These are phyloP conservation scores for Sarcophilus harrisii DNA, from an alignment of 2,797 vertebrate genomes.

Conservation along the genomic window DNA sequence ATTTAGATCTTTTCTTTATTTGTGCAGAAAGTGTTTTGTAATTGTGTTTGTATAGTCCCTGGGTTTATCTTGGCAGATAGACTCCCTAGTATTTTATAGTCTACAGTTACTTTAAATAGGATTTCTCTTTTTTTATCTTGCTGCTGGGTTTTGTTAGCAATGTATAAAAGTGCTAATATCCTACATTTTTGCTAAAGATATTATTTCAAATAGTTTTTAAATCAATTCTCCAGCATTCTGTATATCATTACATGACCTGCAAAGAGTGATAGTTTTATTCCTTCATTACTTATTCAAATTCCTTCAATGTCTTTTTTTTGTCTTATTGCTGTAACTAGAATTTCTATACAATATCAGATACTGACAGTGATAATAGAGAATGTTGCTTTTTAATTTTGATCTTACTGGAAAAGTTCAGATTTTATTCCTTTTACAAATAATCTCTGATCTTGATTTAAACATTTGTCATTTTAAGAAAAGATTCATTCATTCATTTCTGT, in stretches of 20 bases:
- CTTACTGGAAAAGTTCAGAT: background rate
- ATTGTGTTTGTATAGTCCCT: background rate
- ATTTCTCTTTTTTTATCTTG: background rate
- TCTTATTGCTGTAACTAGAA: background rate
- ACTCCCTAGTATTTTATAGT: background rate
- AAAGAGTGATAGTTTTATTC: background rate
- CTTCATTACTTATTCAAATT: background rate
- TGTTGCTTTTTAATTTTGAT: background rate
- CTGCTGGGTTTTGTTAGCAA: background rate
- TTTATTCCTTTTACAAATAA: background rate
- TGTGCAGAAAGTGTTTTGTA: background rate
- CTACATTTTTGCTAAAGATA: background rate
- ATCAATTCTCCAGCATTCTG: background rate
- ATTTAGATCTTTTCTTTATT: background rate
- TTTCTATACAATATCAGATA: background rate
- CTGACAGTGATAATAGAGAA: background rate
- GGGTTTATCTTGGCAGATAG: background rate
- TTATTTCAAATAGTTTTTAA: background rate
- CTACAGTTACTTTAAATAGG: background rate
- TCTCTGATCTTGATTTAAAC: background rate
- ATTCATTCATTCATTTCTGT: background rate
- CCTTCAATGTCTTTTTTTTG: background rate
- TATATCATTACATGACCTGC: background rate
- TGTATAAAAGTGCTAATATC: background rate
- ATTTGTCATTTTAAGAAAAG: background rate